These are phyloP conservation scores for Phallusia fumigata DNA, from an alignment of 23 tunicate species.

Conservation along the genomic window DNA sequence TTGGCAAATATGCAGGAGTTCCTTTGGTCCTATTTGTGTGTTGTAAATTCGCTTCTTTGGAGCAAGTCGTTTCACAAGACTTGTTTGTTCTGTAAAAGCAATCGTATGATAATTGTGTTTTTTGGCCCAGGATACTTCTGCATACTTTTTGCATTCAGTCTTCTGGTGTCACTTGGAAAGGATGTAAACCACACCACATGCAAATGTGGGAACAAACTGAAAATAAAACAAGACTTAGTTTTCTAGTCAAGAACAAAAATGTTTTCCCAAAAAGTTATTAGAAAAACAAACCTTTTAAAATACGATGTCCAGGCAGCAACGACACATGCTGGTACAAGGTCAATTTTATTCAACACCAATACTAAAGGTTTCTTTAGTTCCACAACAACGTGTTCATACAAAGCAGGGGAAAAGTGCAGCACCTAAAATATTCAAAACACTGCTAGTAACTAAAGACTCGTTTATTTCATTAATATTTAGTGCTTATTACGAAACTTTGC, in stretches of 20 bases:
- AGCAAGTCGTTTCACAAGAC: neutral
- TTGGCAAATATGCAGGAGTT: conserved; percentile 52
- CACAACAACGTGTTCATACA: conserved; percentile 66
- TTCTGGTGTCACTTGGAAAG: conserved; percentile 65
- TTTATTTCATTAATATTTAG: too few relatives aligned
- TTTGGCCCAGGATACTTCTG: too few relatives aligned
- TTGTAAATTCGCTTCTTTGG: conserved; percentile 55
- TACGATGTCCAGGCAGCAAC: conserved; percentile 83
- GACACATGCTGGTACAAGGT: conserved; percentile 83
- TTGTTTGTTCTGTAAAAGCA: neutral
- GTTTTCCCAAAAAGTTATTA: neutral
- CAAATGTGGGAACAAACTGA: conserved; percentile 59
- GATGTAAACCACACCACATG: conserved; percentile 78
- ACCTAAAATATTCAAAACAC: conserved; percentile 17
- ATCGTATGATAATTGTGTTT: too few relatives aligned
- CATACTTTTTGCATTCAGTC: conserved; percentile 39
- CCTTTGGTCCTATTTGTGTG: conserved; percentile 86
- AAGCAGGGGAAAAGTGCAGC: conserved; percentile 90
- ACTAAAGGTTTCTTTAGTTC: conserved; percentile 60
- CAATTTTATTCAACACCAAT: conserved; percentile 84
- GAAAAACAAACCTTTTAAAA: conserved; percentile 46
- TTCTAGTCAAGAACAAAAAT: neutral
- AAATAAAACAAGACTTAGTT: neutral
- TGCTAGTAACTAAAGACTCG: neutral
- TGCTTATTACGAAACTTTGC: too few relatives aligned